phyloP scores from a whole-genome alignment of 2,888 invertebrate species.

The Pterostichus niger region DNA sequence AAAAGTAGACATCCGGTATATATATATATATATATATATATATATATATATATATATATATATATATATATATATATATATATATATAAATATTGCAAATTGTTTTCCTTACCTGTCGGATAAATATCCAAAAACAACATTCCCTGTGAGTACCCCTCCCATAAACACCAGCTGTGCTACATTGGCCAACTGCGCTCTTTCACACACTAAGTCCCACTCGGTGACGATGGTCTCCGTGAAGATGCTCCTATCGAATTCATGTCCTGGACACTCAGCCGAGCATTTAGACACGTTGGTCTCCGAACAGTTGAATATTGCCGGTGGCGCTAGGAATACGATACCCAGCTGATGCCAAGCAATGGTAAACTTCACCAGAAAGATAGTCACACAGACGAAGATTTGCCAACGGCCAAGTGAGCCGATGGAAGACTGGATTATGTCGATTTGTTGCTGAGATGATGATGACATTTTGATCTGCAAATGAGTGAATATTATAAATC shows the following conservation, averaged over 20 bases:
- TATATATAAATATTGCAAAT: no score
- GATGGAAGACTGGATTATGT: slow-evolving; percentile 77
- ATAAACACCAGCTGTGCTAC: slow-evolving; percentile 85
- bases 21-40: no score
- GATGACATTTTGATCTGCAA: slow-evolving; percentile 3
- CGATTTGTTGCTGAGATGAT: slow-evolving; percentile 69
- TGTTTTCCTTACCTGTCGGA: slow-evolving; percentile 77
- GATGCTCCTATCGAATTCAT: slow-evolving; percentile 19
- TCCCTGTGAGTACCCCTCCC: slow-evolving; percentile 85
- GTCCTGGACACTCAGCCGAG: slow-evolving; percentile 35
- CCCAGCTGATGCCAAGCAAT: slow-evolving; percentile 80
- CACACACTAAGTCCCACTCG: slow-evolving; percentile 85
- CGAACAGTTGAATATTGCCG: slow-evolving; percentile 13
- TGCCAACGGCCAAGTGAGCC: slow-evolving; percentile 79
- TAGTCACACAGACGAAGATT: slow-evolving; percentile 78
- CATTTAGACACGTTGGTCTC: slow-evolving; percentile 15
- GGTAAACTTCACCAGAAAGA: slow-evolving; percentile 79
- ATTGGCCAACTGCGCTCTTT: slow-evolving; percentile 81
- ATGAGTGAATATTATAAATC: neutral
- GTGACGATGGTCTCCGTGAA: slow-evolving; percentile 84
- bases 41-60: no score
- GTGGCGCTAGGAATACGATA: slow-evolving; percentile 73
- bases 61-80: no score
- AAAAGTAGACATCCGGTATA: no score
- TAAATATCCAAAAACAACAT: slow-evolving; percentile 83